These are phyloP conservation scores for Lerista edwardsae DNA, from an alignment of 2,797 vertebrate species.

Conservation along the genomic window DNA sequence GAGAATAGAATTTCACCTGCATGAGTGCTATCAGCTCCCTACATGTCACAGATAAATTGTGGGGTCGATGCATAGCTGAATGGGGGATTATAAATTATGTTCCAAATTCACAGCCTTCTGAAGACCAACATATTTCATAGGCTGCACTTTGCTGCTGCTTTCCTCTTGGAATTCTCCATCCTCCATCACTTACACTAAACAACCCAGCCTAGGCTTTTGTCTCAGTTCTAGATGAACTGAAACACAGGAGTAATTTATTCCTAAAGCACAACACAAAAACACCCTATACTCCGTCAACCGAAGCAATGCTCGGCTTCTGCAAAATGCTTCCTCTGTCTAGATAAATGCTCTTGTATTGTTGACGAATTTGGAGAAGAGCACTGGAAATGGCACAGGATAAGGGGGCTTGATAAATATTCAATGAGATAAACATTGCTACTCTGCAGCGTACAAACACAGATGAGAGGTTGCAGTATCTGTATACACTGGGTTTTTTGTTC, in stretches of 20 bases:
- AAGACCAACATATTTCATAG: constrained; percentile 48
- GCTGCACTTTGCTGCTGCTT: constrained; percentile 30
- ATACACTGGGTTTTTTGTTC: constrained; percentile 6
- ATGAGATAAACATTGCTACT: background rate
- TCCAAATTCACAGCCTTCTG: constrained; percentile 55
- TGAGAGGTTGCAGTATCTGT: background rate
- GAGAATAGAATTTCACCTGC: constrained; percentile 68
- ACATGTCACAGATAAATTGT: constrained; percentile 58
- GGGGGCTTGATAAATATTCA: constrained; percentile 30
- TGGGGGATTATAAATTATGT: constrained; percentile 49
- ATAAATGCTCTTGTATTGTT: background rate
- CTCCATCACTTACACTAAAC: background rate
- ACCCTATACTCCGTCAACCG: constrained; percentile 3
- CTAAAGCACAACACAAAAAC: constrained; percentile 14
- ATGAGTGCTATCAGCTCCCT: constrained; percentile 40
- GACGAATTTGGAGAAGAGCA: background rate
- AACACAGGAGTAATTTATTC: background rate
- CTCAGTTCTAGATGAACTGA: constrained; percentile 26
- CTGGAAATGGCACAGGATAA: constrained; percentile 3
- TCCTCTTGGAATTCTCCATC: constrained; percentile 35
- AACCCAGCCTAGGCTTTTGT: constrained; percentile 22
- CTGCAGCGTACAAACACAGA: background rate
- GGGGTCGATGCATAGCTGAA: constrained; percentile 55
- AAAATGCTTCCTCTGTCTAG: constrained; percentile 2
- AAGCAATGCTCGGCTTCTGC: background rate